A percentile compares a stretch with the other conserved stretches of the same genome.
Conservation (phyloP, 64 coral and sea anemone genomes). For the Stichodactyla helianthus region DNA sequence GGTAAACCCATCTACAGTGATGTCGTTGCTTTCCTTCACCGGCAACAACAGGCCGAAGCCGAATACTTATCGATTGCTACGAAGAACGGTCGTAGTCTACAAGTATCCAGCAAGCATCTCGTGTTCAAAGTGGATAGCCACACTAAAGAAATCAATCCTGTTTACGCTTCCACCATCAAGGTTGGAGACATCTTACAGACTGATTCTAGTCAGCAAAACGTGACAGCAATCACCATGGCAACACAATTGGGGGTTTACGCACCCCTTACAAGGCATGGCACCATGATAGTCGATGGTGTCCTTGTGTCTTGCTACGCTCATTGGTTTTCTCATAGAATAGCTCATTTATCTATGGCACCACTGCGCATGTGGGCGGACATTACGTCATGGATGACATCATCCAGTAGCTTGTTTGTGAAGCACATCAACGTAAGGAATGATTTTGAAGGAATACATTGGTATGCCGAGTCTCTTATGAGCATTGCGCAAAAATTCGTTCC, state of each 20-base stretch:
- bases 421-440: background rate
- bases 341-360: conserved; percentile 72
- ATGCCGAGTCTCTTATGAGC: conserved; percentile 2
- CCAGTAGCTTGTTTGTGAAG: background rate
- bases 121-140: conserved; percentile 29
- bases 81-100: conserved; percentile 8
- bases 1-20: conserved; percentile 32
- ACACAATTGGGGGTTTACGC: conserved; percentile 68
- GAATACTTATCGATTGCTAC: conserved; percentile 29
- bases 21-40: conserved; percentile 65
- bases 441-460: conserved; percentile 1
- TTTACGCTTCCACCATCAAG: conserved; percentile 51
- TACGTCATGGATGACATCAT: conserved; percentile 2
- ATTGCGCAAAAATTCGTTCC: conserved; percentile 3
- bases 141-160: background rate
- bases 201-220: background rate
- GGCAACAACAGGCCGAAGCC: background rate
- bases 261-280: conserved; percentile 82
- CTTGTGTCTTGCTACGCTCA: conserved; percentile 93
- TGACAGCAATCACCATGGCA: conserved; percentile 29
- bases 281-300: conserved; percentile 60
- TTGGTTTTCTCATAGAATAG: conserved; percentile 64
- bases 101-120: conserved; percentile 43
- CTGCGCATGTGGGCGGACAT: conserved; percentile 33
- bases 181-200: conserved; percentile 20